phyloP scores from a whole-genome alignment of 2,797 vertebrate species.

The Falco concolor region DNA sequence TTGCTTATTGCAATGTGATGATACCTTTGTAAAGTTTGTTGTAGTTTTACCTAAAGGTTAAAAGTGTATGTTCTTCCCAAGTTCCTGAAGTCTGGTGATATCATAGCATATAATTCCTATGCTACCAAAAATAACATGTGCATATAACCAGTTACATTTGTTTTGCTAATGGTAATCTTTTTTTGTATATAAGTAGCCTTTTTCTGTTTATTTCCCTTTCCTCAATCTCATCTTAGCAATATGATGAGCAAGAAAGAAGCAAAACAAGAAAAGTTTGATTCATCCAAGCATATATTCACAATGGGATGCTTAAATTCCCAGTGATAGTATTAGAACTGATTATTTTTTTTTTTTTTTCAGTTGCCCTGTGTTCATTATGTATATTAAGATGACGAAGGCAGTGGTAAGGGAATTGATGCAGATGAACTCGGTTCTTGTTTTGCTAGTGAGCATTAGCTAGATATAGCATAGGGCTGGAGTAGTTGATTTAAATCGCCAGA shows the following conservation, averaged over 20 bases:
- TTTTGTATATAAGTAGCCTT: neutral
- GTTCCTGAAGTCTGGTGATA: neutral
- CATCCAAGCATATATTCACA: neutral
- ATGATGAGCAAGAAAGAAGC: neutral
- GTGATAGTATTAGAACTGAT: neutral
- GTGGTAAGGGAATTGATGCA: neutral
- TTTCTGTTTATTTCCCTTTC: neutral
- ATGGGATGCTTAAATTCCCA: neutral
- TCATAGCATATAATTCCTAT: neutral
- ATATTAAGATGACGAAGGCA: neutral
- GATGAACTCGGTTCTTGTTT: neutral
- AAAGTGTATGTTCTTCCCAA: neutral
- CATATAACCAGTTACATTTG: neutral
- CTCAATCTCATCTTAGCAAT: neutral
- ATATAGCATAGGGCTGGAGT: neutral
- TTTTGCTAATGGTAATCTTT: neutral
- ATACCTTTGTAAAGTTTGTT: neutral
- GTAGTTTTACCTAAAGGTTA: neutral
- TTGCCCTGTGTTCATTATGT: neutral
- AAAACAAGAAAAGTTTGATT: neutral
- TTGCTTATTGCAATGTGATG: neutral
- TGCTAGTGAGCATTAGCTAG: neutral
- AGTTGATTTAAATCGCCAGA: neutral
- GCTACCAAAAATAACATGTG: neutral
- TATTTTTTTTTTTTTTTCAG: neutral